Evolutionary conservation across 2,797 vertebrate species (phyloP), one percentile per base, ranked within the genome.

Genomic region (Takifugu ocellatus): DNA sequence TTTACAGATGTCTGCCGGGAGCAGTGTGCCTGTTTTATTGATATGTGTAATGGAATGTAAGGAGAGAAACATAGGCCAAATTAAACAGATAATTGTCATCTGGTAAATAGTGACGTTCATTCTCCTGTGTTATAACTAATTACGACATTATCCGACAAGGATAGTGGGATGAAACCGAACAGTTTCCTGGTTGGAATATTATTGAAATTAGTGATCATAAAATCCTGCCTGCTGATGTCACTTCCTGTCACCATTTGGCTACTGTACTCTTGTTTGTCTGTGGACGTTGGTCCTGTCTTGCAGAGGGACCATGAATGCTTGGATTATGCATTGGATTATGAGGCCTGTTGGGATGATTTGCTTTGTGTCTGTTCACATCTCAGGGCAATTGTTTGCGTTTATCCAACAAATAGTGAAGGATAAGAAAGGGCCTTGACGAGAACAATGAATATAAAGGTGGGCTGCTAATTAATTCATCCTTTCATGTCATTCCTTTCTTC

Each of bases 291-390:
- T 70, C 54, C 25, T 0, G 50, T 61, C 64, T 61, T 24, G 16
- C 14, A 59, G 61, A 9, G 5, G 4, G 68, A 65, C 71, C 54
- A 12, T 63, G 61, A 66, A 21, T 63, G 7, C 47, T 61, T 9
- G 21, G 21, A 21, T 21, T 21, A 21, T 21, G 9, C n/a, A 54
- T 71, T 59, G 16, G 43, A 68, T 50, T 54, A 53, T 27, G 2
- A 25, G 24, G 47, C 57, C 81, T 48, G 68, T 83, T 75, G 78
- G 61, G 54, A 74, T 69, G 59, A 76, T 80, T 84, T 83, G 65
- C 51, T 79, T 52, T 79, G 57, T 75, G 54, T 59, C 74, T 69
- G 76, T 85, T 88, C 79, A 78, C 63, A 71, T 69, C 77, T 47
- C 54, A 55, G 73, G 74, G 73, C 72, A 79, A 74, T 75, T 64